A percentile compares a stretch with the other conserved stretches of the same genome.
Evolutionary conservation across 2,797 vertebrate genomes (phyloP).

Genomic region (Sebastes hopkinsi): DNA sequence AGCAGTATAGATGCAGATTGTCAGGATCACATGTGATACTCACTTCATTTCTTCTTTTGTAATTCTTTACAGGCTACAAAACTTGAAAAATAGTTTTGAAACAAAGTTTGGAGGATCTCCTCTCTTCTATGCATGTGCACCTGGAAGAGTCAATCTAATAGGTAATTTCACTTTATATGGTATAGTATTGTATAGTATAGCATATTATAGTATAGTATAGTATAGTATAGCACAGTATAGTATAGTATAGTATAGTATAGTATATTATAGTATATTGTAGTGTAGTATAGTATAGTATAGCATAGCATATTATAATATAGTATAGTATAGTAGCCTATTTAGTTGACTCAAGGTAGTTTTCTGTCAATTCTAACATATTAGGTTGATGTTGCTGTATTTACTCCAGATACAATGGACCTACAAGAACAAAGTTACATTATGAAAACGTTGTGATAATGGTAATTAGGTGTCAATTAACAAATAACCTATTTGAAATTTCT

Average conservation of each 20-base stretch:
- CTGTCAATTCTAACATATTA: neutral
- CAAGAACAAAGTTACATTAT: neutral
- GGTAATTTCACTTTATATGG: slow-evolving; percentile 79
- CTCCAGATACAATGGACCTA: neutral
- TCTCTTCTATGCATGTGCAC: slow-evolving; percentile 92
- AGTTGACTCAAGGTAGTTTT: neutral
- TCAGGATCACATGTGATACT: neutral
- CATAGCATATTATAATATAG: no score
- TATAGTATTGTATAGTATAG: neutral
- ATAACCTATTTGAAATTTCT: no score
- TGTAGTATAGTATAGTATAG: no score
- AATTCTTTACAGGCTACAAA: slow-evolving; percentile 87
- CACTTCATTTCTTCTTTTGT: neutral
- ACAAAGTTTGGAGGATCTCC: slow-evolving; percentile 89
- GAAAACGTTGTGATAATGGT: neutral
- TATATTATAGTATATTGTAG: no score
- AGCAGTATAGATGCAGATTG: neutral
- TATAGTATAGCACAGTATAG: rapidly evolving
- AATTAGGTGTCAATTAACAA: no score
- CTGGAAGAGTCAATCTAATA: slow-evolving; percentile 97
- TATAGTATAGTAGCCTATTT: neutral
- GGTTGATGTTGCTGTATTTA: neutral
- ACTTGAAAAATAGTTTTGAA: slow-evolving; percentile 88
- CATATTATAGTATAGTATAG: no score
- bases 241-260: no score